Evolutionary conservation across 1,140 invertebrate genomes (phyloP).

Genomic region (Antheraea pernyi): DNA sequence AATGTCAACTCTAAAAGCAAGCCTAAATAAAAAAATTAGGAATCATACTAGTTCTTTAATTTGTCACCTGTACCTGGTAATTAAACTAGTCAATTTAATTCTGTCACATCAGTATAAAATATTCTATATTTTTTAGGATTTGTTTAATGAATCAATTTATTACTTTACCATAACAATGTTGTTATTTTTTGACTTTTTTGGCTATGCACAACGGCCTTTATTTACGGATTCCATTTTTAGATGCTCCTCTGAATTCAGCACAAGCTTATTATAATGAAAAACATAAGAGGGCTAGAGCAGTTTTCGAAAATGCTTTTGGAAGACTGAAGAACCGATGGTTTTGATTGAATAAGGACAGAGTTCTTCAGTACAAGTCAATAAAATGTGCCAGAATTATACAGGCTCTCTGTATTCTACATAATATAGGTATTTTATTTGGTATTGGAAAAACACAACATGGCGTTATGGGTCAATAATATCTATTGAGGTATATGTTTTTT

Average conservation of each 20-base stretch:
- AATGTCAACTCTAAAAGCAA: too few species aligned
- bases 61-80: too few species aligned
- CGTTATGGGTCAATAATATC: too few species aligned
- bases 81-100: too few species aligned
- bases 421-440: constrained; percentile 10
- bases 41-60: too few species aligned
- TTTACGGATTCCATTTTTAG: constrained; percentile 47
- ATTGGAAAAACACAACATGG: background rate
- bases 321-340: constrained; percentile 47
- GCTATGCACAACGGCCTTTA: constrained; percentile 58
- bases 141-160: too few species aligned
- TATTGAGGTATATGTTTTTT: constrained; percentile 10
- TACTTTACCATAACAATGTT: too few species aligned
- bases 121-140: background rate
- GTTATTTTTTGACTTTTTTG: constrained; percentile 28
- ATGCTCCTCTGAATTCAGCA: constrained; percentile 29
- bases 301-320: constrained; percentile 58
- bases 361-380: constrained; percentile 24
- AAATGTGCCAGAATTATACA: constrained; percentile 15
- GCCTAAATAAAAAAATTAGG: too few species aligned
- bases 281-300: constrained; percentile 34
- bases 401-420: constrained; percentile 13
- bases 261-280: constrained; percentile 40
- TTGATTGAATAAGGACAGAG: constrained; percentile 26
- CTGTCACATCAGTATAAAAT: constrained; percentile 6